Percentiles rank a stretch among this genome's conserved stretches.
These are phyloP conservation scores for Deilephila elpenor DNA, from an alignment of 2,888 invertebrate genomes.

Conservation along the genomic window DNA sequence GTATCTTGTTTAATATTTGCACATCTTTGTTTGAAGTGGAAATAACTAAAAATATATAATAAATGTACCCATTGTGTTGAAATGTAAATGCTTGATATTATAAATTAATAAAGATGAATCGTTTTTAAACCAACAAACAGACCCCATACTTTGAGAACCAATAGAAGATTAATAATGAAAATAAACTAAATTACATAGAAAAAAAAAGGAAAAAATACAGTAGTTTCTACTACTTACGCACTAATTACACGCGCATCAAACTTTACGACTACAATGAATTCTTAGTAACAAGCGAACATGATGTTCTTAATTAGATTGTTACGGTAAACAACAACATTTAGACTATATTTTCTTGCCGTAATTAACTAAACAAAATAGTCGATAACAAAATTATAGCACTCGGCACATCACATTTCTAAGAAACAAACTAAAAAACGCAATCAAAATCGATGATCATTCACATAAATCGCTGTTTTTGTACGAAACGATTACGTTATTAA, in stretches of 20 bases:
- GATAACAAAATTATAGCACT: constrained; percentile 24
- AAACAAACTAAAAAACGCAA: constrained; percentile 53
- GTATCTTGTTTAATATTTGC: constrained; percentile 12
- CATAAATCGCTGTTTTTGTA: constrained; percentile 61
- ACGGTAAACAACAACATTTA: neutral
- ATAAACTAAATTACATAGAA: neutral
- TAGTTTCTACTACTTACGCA: constrained; percentile 38
- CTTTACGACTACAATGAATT: constrained; percentile 36
- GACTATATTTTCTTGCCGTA: neutral
- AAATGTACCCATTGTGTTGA: neutral
- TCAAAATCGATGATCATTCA: constrained; percentile 49
- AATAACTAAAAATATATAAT: neutral
- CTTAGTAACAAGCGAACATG: neutral
- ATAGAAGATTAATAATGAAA: constrained; percentile 6
- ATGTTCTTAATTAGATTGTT: neutral
- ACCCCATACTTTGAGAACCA: neutral
- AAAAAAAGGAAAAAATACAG: constrained; percentile 37
- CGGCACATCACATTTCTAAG: constrained; percentile 41
- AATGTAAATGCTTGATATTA: neutral
- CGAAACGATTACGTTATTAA: constrained; percentile 70
- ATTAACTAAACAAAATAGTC: constrained; percentile 33
- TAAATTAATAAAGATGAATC: neutral
- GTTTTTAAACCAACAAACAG: neutral
- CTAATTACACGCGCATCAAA: constrained; percentile 48
- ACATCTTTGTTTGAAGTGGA: neutral